Conservation (phyloP, 1,140 invertebrate species). For the Arctopsyche grandis region DNA sequence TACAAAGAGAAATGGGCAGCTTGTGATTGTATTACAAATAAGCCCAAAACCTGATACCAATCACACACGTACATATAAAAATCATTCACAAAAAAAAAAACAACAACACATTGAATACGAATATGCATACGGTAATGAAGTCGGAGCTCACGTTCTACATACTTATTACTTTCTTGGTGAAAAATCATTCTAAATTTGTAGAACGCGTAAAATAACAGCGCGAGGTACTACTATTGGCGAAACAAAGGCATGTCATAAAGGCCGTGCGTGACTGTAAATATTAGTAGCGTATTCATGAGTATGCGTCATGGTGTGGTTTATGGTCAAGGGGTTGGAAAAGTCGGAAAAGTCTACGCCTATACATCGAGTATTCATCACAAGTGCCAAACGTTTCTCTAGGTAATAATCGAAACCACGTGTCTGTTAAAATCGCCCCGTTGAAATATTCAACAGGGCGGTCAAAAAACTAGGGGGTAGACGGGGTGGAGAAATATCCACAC, state of each 20-base stretch:
- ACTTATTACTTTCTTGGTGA: too few relatives aligned
- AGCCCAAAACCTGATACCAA: too few relatives aligned
- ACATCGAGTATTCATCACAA: conserved; percentile 21
- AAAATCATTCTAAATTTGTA: too few relatives aligned
- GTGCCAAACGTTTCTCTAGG: background rate
- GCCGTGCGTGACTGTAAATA: conserved; percentile 32
- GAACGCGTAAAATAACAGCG: background rate
- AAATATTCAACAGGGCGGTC: conserved; percentile 13
- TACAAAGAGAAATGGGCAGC: too few relatives aligned
- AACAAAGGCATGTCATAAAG: conserved; percentile 33
- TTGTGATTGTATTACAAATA: too few relatives aligned
- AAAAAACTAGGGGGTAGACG: too few relatives aligned
- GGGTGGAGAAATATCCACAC: too few relatives aligned
- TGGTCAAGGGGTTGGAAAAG: background rate
- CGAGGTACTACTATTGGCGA: background rate
- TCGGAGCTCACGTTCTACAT: too few relatives aligned
- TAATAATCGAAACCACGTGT: background rate
- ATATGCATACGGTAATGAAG: too few relatives aligned
- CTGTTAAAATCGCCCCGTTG: background rate
- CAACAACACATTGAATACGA: too few relatives aligned
- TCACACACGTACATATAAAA: too few relatives aligned
- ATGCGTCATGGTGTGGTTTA: background rate
- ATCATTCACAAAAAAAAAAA: too few relatives aligned
- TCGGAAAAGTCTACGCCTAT: conserved; percentile 1
- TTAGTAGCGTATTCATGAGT: conserved; percentile 35